Evolutionary conservation across 2,113 vertebrate species (phyloP).

Genomic region (Ceyx cyanopectus): DNA sequence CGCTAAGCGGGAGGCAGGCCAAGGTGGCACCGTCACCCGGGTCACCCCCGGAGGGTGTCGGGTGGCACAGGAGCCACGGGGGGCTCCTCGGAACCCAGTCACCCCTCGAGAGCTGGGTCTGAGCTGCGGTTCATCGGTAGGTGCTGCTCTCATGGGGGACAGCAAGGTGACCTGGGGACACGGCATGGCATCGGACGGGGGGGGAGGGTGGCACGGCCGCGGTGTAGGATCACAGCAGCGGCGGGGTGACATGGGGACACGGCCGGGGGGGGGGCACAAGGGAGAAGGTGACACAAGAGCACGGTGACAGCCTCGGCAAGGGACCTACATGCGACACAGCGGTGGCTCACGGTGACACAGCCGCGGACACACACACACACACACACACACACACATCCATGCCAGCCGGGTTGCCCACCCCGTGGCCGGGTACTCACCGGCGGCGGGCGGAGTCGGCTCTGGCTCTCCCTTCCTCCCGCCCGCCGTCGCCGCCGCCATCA

Average conservation of each 20-base stretch:
- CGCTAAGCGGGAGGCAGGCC: too few species aligned
- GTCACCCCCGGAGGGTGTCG: neutral
- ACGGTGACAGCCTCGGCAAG: neutral
- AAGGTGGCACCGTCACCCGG: accelerated
- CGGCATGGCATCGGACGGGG: neutral
- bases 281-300: neutral
- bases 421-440: neutral
- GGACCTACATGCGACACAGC: neutral
- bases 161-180: neutral
- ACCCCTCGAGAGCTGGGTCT: accelerated
- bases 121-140: neutral
- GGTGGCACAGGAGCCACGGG: neutral
- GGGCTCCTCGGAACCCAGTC: accelerated
- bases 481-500: neutral
- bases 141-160: neutral
- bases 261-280: accelerated
- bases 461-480: neutral
- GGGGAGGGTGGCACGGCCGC: accelerated
- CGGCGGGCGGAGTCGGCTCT: neutral
- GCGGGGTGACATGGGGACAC: neutral
- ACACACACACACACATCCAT: too few species aligned
- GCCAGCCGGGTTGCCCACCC: neutral
- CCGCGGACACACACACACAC: neutral
- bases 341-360: accelerated
- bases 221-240: accelerated